Conservation (phyloP, 2,797 vertebrate genomes). For the Caiman crocodilus region DNA sequence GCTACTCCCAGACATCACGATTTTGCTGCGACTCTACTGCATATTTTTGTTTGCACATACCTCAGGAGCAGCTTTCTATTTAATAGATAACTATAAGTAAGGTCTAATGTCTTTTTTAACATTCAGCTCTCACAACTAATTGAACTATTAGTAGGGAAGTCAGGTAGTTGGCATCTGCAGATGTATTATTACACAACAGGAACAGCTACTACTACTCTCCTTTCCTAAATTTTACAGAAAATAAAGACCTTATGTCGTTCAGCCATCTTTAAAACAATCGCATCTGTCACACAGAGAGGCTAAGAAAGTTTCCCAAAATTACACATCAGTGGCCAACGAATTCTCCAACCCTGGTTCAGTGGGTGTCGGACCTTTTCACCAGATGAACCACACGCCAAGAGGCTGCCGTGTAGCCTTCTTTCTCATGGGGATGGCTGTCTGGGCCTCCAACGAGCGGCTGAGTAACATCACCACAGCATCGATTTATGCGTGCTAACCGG, state of each 20-base stretch:
- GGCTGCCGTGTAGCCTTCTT: background rate
- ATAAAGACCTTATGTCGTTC: conserved; percentile 1
- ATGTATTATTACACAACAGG: conserved; percentile 36
- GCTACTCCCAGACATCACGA: background rate
- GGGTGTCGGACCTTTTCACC: background rate
- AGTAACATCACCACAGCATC: conserved; percentile 3
- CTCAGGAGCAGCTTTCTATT: background rate
- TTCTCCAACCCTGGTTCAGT: conserved; percentile 9
- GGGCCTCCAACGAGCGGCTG: background rate
- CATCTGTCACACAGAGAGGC: background rate
- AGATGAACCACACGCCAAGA: background rate
- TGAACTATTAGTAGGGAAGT: conserved; percentile 10
- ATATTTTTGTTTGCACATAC: conserved; percentile 1
- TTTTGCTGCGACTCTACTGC: conserved; percentile 15
- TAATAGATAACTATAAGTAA: background rate
- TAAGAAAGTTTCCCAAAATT: conserved; percentile 7
- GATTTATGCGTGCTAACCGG: background rate
- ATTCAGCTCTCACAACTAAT: conserved; percentile 4
- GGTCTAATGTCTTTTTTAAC: background rate
- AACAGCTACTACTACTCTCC: conserved; percentile 23
- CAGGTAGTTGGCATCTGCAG: conserved; percentile 7
- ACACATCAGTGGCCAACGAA: background rate
- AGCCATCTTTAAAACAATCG: background rate
- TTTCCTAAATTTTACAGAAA: background rate
- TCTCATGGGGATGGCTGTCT: accelerated